Percentiles rank a stretch among this genome's conserved stretches.
Conservation (phyloP, 2,888 invertebrate species). For the Xestoiulus laeticollis region DNA sequence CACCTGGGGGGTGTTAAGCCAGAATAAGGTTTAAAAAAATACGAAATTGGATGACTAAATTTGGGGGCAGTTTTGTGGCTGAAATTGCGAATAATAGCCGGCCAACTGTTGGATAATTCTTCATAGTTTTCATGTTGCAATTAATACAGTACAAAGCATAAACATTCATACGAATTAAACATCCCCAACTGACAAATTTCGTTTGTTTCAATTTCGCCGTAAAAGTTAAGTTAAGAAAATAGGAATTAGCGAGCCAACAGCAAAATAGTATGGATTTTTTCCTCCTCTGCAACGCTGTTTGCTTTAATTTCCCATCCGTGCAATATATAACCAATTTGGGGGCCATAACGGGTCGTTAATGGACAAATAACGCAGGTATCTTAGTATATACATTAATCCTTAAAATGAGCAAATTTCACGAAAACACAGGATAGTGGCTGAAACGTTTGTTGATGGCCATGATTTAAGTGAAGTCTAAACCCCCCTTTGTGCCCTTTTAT, state of each 20-base stretch:
- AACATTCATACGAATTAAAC: slow-evolving; percentile 15
- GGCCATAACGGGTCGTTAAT: slow-evolving; percentile 35
- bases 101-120: neutral
- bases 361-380: slow-evolving; percentile 12
- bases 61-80: neutral
- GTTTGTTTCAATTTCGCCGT: slow-evolving; percentile 24
- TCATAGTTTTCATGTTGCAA: neutral
- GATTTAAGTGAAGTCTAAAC: neutral
- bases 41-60: neutral
- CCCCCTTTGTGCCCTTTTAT: neutral
- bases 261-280: neutral
- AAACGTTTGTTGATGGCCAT: slow-evolving; percentile 25
- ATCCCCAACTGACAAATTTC: slow-evolving; percentile 13
- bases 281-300: slow-evolving; percentile 7
- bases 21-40: neutral
- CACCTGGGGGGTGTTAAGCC: neutral
- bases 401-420: slow-evolving; percentile 24
- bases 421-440: neutral
- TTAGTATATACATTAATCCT: slow-evolving; percentile 17
- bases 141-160: neutral
- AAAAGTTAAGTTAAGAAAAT: slow-evolving; percentile 20
- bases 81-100: neutral
- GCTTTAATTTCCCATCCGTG: slow-evolving; percentile 43
- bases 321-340: slow-evolving; percentile 49
- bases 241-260: neutral